Percentiles rank a stretch among this genome's conserved stretches.
phyloP scores from a whole-genome alignment of 2,797 vertebrate species.

The Bucorvus abyssinicus region DNA sequence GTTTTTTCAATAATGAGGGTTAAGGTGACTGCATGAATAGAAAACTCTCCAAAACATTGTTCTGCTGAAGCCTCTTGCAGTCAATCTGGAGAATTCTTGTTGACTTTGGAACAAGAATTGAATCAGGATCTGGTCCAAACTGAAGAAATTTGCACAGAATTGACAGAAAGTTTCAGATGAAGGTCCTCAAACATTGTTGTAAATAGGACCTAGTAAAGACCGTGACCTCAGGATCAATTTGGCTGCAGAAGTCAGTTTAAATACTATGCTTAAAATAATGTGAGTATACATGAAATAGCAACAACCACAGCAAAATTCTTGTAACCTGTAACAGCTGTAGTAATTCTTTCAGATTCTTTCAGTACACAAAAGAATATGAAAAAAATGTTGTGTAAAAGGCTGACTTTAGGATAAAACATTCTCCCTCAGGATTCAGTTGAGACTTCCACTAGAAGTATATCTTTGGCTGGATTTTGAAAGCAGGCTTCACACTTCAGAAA shows the following conservation, averaged over 20 bases:
- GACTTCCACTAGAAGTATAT: background rate
- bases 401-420: background rate
- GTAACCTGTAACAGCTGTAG: background rate
- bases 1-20: background rate
- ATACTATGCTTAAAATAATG: background rate
- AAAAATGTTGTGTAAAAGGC: background rate
- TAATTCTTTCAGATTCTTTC: background rate
- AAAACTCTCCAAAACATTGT: background rate
- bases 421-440: background rate
- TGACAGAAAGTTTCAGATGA: background rate
- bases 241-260: background rate
- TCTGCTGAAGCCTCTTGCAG: background rate
- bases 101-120: background rate
- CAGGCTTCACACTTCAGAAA: background rate
- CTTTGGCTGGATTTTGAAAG: background rate
- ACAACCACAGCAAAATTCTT: background rate
- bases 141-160: background rate
- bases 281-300: background rate
- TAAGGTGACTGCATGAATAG: background rate
- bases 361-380: background rate
- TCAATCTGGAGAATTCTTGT: background rate
- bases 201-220: background rate
- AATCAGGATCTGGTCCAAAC: background rate
- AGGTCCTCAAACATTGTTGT: background rate
- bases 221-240: background rate